Evolutionary conservation across 2,113 vertebrate genomes (phyloP), one percentile per base, ranked within the genome.

Genomic region (Mormyrus lacerda): DNA sequence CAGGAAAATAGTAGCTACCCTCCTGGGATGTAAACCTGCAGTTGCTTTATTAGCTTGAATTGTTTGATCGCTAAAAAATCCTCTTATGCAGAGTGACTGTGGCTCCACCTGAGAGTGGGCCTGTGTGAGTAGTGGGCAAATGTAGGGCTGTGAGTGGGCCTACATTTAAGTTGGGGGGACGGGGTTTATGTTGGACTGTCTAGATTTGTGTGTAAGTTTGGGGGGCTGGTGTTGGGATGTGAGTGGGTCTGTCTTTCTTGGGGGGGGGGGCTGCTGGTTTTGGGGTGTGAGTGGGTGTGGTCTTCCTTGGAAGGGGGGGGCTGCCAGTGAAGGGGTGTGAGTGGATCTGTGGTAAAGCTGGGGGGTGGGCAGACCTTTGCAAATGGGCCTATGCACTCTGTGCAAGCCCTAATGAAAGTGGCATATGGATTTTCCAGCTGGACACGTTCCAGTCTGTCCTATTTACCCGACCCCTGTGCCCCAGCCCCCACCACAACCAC

Each of bases 371-470:
- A 85, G 17, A 3, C 21, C 24, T 15, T 7, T 48, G 44, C 79
- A 84, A 44, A 76, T 13, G 31, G 73, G 15, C 5, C 73, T 76
- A 47, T 42, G 44, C 4, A 27, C 31, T 53, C 31, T 53, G 24
- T 51, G 11, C 15, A 87, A 35, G 50, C 48, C 45, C n/a, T 79
- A 39, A 79, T 88, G 27, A 88, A 47, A 53, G 88, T 82, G 50
- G 27, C 21, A 17, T 83, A 89, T 89, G 48, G 88, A 89, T 89
- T 89, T 83, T 82, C 47, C 45, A n/a, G 9, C 19, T 89, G 88
- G 73, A 53, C 35, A 17, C 11, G 10, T 24, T 76, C 88, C 73
- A 89, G 48, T 0, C 73, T 83, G 50, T 83, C 21, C 27, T 35
- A 89, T 89, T 89, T 50, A 10, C 11, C 73, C 73, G 3, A 35